A percentile compares a stretch with the other conserved stretches of the same genome.
Evolutionary conservation across 2,888 invertebrate species (phyloP).

Genomic region (Mythimna impura): DNA sequence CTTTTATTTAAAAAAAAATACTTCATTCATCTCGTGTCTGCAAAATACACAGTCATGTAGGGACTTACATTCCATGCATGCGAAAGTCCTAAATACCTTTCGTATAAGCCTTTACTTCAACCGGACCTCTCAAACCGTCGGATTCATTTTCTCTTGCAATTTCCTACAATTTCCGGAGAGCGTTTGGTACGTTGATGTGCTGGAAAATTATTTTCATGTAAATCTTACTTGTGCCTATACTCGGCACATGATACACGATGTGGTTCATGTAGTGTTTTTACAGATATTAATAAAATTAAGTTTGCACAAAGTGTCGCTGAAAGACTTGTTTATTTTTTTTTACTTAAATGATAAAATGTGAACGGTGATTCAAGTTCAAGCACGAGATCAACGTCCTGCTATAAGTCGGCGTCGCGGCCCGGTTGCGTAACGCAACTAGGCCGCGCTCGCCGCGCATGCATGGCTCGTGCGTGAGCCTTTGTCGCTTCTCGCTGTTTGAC

Average conservation of each 20-base stretch:
- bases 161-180: constrained; percentile 90
- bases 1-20: not conserved
- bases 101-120: constrained; percentile 64
- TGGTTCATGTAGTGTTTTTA: not conserved
- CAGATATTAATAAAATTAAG: not conserved
- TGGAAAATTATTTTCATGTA: constrained; percentile 84
- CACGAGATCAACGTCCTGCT: constrained; percentile 85
- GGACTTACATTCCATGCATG: constrained; percentile 42
- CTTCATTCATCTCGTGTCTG: constrained; percentile 6
- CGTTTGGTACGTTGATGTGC: constrained; percentile 84
- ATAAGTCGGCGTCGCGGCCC: constrained; percentile 65
- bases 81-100: constrained; percentile 67
- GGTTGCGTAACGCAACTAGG: constrained; percentile 78
- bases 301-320: constrained; percentile 1
- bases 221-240: constrained; percentile 55
- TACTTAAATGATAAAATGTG: constrained; percentile 18
- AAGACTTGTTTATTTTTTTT: constrained; percentile 1
- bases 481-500: constrained; percentile 60
- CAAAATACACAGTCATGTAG: constrained; percentile 13
- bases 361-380: constrained; percentile 79
- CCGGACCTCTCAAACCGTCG: constrained; percentile 85
- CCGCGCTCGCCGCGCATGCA: constrained; percentile 73
- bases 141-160: constrained; percentile 90
- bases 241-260: constrained; percentile 13
- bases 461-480: constrained; percentile 71